Evolutionary conservation across 1,140 invertebrate genomes (phyloP).

Genomic region (Tribolium madens): DNA sequence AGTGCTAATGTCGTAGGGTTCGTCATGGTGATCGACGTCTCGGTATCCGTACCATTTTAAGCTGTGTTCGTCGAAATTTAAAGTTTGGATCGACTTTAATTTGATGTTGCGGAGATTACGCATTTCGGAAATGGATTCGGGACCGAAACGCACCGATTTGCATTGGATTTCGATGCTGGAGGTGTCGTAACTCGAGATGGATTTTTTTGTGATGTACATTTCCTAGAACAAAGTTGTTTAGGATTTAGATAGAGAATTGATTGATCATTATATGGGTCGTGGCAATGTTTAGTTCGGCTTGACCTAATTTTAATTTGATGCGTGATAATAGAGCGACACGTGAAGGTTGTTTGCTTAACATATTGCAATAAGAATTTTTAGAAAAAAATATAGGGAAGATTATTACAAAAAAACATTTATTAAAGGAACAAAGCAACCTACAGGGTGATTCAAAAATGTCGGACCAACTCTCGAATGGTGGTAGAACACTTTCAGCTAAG

Average conservation of each 20-base stretch:
- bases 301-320: background rate
- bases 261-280: background rate
- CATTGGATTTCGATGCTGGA: slow-evolving; percentile 58
- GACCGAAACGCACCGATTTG: slow-evolving; percentile 56
- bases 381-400: too few relatives aligned
- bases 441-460: too few relatives aligned
- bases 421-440: too few relatives aligned
- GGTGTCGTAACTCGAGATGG: slow-evolving; percentile 57
- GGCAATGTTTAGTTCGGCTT: background rate
- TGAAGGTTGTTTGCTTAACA: too few relatives aligned
- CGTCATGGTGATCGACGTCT: slow-evolving; percentile 44
- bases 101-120: slow-evolving; percentile 58
- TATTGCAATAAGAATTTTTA: too few relatives aligned
- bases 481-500: too few relatives aligned
- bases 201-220: slow-evolving; percentile 57
- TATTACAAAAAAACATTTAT: too few relatives aligned
- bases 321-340: too few relatives aligned
- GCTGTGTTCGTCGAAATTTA: slow-evolving; percentile 57
- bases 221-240: slow-evolving; percentile 54
- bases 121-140: slow-evolving; percentile 55
- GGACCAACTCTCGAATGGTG: too few relatives aligned
- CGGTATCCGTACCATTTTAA: slow-evolving; percentile 60
- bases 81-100: slow-evolving; percentile 54
- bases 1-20: slow-evolving; percentile 53
- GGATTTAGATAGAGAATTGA: background rate